Percentiles rank a stretch among this genome's conserved stretches.
phyloP scores from a whole-genome alignment of 2,888 invertebrate genomes.

The Dynastes tityus region DNA sequence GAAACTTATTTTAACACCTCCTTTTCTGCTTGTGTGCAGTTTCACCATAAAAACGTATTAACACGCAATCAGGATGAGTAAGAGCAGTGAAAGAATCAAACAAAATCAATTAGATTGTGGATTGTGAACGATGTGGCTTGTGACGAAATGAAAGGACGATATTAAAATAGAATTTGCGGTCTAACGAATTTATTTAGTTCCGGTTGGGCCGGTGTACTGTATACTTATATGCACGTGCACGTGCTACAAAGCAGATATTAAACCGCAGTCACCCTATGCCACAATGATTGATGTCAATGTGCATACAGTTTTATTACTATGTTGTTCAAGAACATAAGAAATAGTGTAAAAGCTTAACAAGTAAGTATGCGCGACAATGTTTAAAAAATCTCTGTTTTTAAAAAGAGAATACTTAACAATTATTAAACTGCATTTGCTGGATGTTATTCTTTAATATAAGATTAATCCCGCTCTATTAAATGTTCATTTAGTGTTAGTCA shows the following conservation, averaged over 20 bases:
- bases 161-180: slow-evolving; percentile 59
- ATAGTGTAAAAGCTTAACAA: slow-evolving; percentile 18
- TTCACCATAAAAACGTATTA: too few species aligned
- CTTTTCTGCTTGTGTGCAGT: too few species aligned
- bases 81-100: slow-evolving; percentile 22
- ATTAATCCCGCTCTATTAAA: slow-evolving; percentile 63
- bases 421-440: too few species aligned
- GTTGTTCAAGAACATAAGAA: neutral
- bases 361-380: too few species aligned
- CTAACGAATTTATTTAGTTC: slow-evolving; percentile 58
- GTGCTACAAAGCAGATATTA: slow-evolving; percentile 38
- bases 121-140: slow-evolving; percentile 32
- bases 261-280: slow-evolving; percentile 40
- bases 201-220: slow-evolving; percentile 53
- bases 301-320: neutral
- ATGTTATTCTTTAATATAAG: slow-evolving; percentile 7
- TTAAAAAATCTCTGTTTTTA: neutral
- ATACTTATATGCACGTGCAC: slow-evolving; percentile 55
- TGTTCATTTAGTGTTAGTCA: slow-evolving; percentile 68
- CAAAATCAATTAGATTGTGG: slow-evolving; percentile 24
- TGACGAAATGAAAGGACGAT: slow-evolving; percentile 48
- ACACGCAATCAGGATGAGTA: neutral
- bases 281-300: slow-evolving; percentile 14
- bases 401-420: neutral
- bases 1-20: too few species aligned